Evolutionary conservation across 2,113 vertebrate species (phyloP), one percentile per base, ranked within the genome.

Genomic region (Siphamia tubifer): DNA sequence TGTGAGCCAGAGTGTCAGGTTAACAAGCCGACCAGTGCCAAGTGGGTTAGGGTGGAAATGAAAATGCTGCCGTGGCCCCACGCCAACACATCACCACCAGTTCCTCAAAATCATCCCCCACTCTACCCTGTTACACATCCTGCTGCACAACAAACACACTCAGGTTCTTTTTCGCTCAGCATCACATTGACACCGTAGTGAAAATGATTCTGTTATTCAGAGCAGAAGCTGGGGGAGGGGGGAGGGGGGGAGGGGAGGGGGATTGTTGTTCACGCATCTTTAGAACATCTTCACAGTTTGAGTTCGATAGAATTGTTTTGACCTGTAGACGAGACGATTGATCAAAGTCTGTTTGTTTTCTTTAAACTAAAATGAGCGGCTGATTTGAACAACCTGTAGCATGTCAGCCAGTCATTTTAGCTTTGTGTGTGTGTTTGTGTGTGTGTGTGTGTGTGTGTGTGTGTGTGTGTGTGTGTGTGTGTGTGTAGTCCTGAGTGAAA

Each of bases 41-140:
- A 89, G 82, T 87, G 81, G 81, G 84, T 86, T 75, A 84, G 68
- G 60, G 53, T 77, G 63, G 76, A 80, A 74, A 72, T 32, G 65
- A 79, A 79, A 71, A 57, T 38, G 21, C 20, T 16, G 63, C 53
- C 8, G 1, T 82, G 85, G 75, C 81, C 42, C 6, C 17, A 0
- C 0, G 60, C 84, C 81, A 87, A 8, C 69, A 24, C 31, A 3
- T 32, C 66, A 6, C 43, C 58, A 55, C 35, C 38, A 8, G 58
- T 48, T 69, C 31, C 62, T 69, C 40, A 43, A 25, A 27, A 15
- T 38, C 49, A 32, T n/a, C 21, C 49, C 23, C 56, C 11, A 30
- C n/a, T 60, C 23, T 48, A 45, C 38, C 1, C 52, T 39, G 43
- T 64, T 45, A 34, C 52, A 51, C 42, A 6, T 19, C 34, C 34